Percentiles rank a stretch among this genome's conserved stretches.
These are phyloP conservation scores for Podargus strigoides DNA, from an alignment of 2,797 vertebrate species.

Conservation along the genomic window DNA sequence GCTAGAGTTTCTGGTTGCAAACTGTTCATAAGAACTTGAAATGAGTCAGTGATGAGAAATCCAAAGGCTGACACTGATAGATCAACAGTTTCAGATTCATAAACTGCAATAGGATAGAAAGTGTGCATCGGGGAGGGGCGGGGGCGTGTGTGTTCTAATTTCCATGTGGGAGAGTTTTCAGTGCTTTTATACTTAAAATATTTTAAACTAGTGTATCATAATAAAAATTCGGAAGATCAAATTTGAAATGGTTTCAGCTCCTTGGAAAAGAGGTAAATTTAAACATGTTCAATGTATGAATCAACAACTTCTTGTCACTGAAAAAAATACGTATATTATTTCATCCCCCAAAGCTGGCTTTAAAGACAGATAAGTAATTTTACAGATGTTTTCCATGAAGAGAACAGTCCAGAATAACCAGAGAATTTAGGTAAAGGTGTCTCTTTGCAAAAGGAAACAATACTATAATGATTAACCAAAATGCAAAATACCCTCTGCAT, in stretches of 20 bases:
- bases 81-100: not conserved
- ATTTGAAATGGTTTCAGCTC: not conserved
- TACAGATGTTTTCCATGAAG: not conserved
- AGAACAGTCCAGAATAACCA: not conserved
- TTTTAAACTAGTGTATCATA: not conserved
- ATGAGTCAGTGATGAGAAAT: not conserved
- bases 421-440: slow-evolving; percentile 3
- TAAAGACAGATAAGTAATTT: slow-evolving; percentile 11
- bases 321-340: not conserved
- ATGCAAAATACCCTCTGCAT: not conserved
- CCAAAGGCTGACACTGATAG: not conserved
- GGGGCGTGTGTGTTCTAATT: not conserved
- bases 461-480: not conserved
- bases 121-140: too few relatives aligned
- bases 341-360: not conserved
- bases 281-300: not conserved
- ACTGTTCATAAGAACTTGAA: not conserved
- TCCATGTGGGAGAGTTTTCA: not conserved
- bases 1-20: not conserved
- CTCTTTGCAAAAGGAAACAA: not conserved
- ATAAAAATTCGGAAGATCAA: not conserved
- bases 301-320: not conserved
- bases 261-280: not conserved
- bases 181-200: not conserved
- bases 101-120: not conserved